These are phyloP conservation scores for Porites cylindrica DNA, from an alignment of 92 coral and sea anemone species.

Conservation along the genomic window DNA sequence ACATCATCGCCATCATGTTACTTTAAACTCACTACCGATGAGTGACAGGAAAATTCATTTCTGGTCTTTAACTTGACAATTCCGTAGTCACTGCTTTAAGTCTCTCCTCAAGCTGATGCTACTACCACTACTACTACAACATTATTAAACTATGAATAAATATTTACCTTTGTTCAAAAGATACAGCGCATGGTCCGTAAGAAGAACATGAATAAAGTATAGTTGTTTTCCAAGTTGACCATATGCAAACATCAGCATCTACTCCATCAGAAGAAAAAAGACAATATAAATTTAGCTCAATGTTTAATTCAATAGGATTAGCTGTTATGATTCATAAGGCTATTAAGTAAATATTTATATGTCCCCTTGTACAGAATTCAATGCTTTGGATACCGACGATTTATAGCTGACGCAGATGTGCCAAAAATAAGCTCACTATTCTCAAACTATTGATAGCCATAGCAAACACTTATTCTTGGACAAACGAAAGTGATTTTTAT, in stretches of 20 bases:
- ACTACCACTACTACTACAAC: neutral
- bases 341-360: no score
- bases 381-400: no score
- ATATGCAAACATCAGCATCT: slow-evolving; percentile 68
- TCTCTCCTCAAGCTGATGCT: no score
- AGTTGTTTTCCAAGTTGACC: slow-evolving; percentile 78
- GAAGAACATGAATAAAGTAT: slow-evolving; percentile 63
- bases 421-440: no score
- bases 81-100: no score
- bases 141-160: no score
- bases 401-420: no score
- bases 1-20: neutral
- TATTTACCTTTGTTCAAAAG: slow-evolving; percentile 67
- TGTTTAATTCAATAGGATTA: neutral
- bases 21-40: neutral
- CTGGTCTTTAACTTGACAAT: neutral
- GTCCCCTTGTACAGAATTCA: no score
- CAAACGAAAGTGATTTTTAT: no score
- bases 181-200: slow-evolving; percentile 78
- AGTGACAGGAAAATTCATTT: neutral
- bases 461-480: no score
- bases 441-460: no score
- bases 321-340: neutral
- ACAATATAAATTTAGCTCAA: neutral
- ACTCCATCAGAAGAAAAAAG: neutral